Conservation (phyloP, 2,888 invertebrate species). For the Temnothorax ravouxi region DNA sequence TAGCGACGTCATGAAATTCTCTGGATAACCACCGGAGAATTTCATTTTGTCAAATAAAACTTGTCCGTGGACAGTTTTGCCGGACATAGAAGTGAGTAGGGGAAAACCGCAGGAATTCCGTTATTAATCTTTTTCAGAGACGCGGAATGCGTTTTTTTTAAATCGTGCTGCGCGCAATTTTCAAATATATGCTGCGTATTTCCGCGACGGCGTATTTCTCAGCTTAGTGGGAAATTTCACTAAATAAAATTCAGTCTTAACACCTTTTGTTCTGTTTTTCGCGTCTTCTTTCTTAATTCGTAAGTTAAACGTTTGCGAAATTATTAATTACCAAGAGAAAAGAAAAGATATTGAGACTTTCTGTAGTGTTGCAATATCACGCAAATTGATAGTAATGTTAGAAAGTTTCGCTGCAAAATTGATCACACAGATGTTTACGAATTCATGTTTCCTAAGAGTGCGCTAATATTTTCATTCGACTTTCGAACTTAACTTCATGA, state of each 20-base stretch:
- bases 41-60: constrained; percentile 70
- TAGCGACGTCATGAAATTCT: constrained; percentile 52
- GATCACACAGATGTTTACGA: constrained; percentile 21
- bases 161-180: constrained; percentile 31
- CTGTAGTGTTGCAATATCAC: background rate
- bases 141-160: constrained; percentile 54
- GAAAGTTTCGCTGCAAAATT: background rate
- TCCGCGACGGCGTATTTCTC: constrained; percentile 26
- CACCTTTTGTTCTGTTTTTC: background rate
- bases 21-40: constrained; percentile 67
- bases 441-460: constrained; percentile 34
- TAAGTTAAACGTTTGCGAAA: background rate
- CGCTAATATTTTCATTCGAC: constrained; percentile 37
- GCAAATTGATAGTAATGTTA: background rate
- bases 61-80: constrained; percentile 50
- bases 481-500: constrained; percentile 31
- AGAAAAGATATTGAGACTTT: background rate
- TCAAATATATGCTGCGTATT: constrained; percentile 45
- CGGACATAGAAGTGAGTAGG: constrained; percentile 50
- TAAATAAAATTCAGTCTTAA: constrained; percentile 1
- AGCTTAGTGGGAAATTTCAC: constrained; percentile 21
- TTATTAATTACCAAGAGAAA: background rate
- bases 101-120: constrained; percentile 50
- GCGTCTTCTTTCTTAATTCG: background rate
- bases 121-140: constrained; percentile 58